These are phyloP conservation scores for Pygoscelis adeliae DNA, from an alignment of 2,113 vertebrate genomes.

Conservation along the genomic window DNA sequence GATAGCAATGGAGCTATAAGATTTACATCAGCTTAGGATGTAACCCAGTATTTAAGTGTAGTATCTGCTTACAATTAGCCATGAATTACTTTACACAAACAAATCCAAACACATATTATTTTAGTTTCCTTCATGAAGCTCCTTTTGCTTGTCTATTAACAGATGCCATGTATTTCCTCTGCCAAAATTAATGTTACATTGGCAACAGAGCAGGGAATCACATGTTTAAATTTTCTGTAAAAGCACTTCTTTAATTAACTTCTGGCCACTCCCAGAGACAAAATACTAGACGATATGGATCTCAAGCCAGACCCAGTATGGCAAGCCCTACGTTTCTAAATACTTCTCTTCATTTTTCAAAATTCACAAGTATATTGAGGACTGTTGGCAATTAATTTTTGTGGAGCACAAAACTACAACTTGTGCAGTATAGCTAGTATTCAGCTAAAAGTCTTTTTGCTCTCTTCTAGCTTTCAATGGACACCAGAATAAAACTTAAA, in stretches of 20 bases:
- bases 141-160: conserved; percentile 1
- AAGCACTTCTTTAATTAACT: conserved; percentile 36
- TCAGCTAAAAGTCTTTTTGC: neutral
- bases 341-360: neutral
- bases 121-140: conserved; percentile 1
- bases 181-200: neutral
- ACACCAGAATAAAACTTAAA: neutral
- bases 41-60: neutral
- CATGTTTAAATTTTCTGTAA: neutral
- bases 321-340: neutral
- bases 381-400: neutral
- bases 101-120: conserved; percentile 8
- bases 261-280: neutral
- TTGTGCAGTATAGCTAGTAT: neutral
- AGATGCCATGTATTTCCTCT: neutral
- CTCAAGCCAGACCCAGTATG: neutral
- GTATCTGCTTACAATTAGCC: conserved; percentile 34
- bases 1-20: neutral
- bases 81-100: conserved; percentile 19
- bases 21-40: neutral
- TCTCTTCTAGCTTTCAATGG: neutral
- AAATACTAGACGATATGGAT: neutral
- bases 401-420: neutral
- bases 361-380: neutral
- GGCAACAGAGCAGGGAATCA: neutral